Conservation (phyloP, 2,113 vertebrate species). For the Gopherus evgoodei region DNA sequence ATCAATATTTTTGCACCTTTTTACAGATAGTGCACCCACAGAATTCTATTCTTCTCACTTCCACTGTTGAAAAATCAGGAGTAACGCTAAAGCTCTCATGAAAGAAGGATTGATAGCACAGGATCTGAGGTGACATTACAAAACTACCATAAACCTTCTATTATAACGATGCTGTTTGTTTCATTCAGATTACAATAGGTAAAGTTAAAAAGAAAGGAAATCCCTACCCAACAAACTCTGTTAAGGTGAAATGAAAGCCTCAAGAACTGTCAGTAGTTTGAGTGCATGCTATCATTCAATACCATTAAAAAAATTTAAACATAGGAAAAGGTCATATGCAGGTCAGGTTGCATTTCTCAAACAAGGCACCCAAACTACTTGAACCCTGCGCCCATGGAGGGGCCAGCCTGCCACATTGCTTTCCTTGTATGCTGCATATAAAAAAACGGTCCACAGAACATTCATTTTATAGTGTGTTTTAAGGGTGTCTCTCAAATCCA, state of each 20-base stretch:
- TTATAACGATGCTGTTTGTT: not conserved
- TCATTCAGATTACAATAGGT: not conserved
- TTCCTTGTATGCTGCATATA: not conserved
- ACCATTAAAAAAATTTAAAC: not conserved
- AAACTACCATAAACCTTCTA: not conserved
- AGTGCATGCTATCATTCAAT: not conserved
- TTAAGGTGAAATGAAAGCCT: not conserved
- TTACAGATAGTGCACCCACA: not conserved
- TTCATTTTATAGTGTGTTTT: not conserved
- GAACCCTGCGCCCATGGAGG: not conserved
- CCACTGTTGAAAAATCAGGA: not conserved
- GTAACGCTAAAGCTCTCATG: not conserved
- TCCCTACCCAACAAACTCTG: not conserved
- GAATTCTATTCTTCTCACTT: not conserved
- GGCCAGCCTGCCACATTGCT: not conserved
- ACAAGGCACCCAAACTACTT: not conserved
- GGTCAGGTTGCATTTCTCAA: not conserved
- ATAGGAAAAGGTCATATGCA: not conserved
- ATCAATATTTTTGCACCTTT: not conserved
- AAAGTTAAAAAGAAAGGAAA: not conserved
- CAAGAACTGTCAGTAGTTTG: not conserved
- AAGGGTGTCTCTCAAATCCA: not conserved
- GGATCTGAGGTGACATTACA: not conserved
- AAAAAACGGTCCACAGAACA: not conserved
- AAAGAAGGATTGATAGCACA: not conserved